Evolutionary conservation across 92 coral and sea anemone species (phyloP).

Genomic region (Micromussa lordhowensis): DNA sequence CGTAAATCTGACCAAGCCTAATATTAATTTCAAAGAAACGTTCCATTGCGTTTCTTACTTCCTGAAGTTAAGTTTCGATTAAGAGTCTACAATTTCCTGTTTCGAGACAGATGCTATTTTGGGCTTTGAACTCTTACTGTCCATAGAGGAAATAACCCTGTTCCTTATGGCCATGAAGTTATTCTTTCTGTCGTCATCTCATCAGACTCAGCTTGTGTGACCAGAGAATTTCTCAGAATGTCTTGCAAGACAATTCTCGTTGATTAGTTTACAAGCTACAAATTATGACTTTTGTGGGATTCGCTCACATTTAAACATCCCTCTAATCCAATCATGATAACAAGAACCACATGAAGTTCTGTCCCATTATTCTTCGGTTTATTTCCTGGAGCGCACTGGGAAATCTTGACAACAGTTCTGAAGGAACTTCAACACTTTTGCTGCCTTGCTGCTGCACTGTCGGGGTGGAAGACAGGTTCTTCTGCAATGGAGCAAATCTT

Average conservation of each 20-base stretch:
- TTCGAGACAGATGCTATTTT: neutral
- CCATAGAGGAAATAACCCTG: neutral
- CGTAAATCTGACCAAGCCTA: neutral
- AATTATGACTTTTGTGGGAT: neutral
- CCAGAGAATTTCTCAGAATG: neutral
- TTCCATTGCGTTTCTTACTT: neutral
- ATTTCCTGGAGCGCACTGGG: constrained; percentile 35
- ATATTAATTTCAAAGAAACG: neutral
- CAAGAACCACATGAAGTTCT: constrained; percentile 29
- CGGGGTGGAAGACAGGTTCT: neutral
- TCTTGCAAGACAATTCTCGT: neutral
- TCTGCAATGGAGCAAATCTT: neutral
- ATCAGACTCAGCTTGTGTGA: neutral
- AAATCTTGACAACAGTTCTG: constrained; percentile 25
- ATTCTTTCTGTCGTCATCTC: neutral
- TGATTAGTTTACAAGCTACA: neutral
- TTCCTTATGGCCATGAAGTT: too few species aligned
- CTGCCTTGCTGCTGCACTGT: neutral
- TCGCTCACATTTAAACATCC: neutral
- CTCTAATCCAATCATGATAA: neutral
- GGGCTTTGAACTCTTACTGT: neutral
- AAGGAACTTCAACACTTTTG: neutral
- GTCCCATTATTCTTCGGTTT: constrained; percentile 34
- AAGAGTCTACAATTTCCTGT: neutral
- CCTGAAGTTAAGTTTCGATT: neutral